Evolutionary conservation across 1,140 invertebrate genomes (phyloP).

Genomic region (Ceratosolen fusciceps): DNA sequence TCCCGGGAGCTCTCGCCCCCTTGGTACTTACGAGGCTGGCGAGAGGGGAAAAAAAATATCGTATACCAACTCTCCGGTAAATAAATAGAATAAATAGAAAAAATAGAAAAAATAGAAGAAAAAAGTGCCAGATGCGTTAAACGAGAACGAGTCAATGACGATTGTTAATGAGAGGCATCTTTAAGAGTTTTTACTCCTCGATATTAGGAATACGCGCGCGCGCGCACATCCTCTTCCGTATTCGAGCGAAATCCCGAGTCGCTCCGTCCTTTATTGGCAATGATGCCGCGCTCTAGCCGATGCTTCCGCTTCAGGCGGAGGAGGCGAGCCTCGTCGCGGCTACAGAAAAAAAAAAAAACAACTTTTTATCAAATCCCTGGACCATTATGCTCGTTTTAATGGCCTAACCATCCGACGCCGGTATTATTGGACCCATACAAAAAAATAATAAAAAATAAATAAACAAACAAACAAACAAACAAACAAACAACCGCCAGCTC

Average conservation of each 20-base stretch:
- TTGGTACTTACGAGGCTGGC: background rate
- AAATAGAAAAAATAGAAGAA: background rate
- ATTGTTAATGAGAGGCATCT: background rate
- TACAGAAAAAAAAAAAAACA: background rate
- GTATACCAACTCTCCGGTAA: background rate
- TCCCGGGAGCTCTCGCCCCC: background rate
- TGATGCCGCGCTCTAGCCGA: background rate
- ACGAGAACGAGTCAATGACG: background rate
- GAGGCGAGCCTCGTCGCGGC: too few relatives aligned
- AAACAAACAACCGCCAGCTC: too few relatives aligned
- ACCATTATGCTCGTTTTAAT: background rate
- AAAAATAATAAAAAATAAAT: too few relatives aligned
- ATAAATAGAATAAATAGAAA: background rate
- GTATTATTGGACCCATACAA: too few relatives aligned
- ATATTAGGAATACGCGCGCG: too few relatives aligned
- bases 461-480: too few relatives aligned
- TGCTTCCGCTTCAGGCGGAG: background rate
- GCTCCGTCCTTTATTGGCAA: too few relatives aligned
- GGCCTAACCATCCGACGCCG: too few relatives aligned
- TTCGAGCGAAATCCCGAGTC: too few relatives aligned
- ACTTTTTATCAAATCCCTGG: background rate
- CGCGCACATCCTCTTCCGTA: background rate
- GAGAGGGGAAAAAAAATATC: background rate
- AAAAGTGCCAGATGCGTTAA: too few relatives aligned
- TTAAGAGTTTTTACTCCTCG: background rate